Conservation (phyloP, 2,888 invertebrate species). For the Hybos culiciformis region DNA sequence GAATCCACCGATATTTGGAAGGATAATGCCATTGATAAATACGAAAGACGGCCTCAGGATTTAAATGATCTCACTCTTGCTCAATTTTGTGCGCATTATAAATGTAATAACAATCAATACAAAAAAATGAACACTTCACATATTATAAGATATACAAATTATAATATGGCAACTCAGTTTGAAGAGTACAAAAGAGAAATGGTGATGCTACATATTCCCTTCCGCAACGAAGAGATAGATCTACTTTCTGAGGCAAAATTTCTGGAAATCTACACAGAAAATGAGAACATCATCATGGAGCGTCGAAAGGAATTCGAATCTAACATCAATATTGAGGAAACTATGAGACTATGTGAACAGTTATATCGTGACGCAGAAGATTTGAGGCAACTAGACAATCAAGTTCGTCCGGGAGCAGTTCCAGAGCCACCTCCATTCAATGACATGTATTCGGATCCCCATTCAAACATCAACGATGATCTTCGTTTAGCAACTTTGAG, state of each 20-base stretch:
- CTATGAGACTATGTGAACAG: constrained; percentile 17
- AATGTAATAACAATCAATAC: constrained; percentile 10
- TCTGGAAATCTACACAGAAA: constrained; percentile 12
- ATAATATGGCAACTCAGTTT: constrained; percentile 24
- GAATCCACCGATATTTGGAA: constrained; percentile 24
- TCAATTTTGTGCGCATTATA: constrained; percentile 22
- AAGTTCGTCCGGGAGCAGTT: constrained; percentile 9
- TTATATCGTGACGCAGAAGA: constrained; percentile 17
- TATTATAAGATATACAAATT: constrained; percentile 25
- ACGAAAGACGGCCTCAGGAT: constrained; percentile 22
- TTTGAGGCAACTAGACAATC: constrained; percentile 9
- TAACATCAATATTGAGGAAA: constrained; percentile 22
- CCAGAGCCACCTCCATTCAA: constrained; percentile 16
- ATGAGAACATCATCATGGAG: constrained; percentile 13
- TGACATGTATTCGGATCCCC: constrained; percentile 14
- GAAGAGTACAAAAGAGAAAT: constrained; percentile 23
- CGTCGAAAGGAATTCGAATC: constrained; percentile 15
- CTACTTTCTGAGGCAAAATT: constrained; percentile 14
- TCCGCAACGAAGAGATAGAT: constrained; percentile 14
- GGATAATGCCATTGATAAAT: constrained; percentile 24
- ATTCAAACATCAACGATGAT: constrained; percentile 16
- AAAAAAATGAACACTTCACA: constrained; percentile 15
- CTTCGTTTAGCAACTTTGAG: constrained; percentile 16
- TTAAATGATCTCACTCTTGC: constrained; percentile 20
- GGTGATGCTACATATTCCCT: constrained; percentile 23